A percentile compares a stretch with the other conserved stretches of the same genome.
Conservation (phyloP, 2,113 vertebrate genomes). For the Pristiophorus japonicus region DNA sequence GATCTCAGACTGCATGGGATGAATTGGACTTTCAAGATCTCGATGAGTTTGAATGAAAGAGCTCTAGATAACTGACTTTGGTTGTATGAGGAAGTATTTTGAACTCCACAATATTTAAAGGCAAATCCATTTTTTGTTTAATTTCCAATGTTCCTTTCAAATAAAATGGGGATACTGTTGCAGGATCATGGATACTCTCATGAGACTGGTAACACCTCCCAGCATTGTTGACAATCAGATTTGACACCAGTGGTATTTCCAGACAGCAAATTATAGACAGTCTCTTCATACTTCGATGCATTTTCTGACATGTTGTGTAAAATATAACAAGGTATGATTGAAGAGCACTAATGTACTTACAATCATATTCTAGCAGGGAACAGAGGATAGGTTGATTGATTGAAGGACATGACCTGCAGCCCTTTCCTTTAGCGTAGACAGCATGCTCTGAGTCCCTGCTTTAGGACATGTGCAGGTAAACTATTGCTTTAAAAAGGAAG, state of each 20-base stretch:
- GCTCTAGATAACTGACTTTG: background rate
- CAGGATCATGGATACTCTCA: background rate
- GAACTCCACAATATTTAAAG: background rate
- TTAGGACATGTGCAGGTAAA: background rate
- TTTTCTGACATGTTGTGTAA: constrained; percentile 33
- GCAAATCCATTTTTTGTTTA: background rate
- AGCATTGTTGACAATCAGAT: constrained; percentile 25
- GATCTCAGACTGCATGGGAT: background rate
- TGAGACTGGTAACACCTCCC: constrained; percentile 1
- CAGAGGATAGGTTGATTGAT: constrained; percentile 30
- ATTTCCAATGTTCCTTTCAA: background rate
- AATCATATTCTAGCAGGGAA: constrained; percentile 7
- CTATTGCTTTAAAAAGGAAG: background rate
- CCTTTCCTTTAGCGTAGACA: background rate
- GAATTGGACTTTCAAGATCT: background rate
- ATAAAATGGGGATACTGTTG: background rate
- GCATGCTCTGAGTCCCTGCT: background rate
- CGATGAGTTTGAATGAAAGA: background rate
- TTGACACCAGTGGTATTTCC: constrained; percentile 8
- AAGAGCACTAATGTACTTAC: constrained; percentile 24
- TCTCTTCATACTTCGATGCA: constrained; percentile 34
- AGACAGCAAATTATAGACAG: constrained; percentile 35
- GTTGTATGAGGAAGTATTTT: background rate
- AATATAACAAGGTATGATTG: constrained; percentile 30
- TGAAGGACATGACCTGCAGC: constrained; percentile 31